Evolutionary conservation across 2,797 vertebrate genomes (phyloP).

Genomic region (Crocidura indochinensis): DNA sequence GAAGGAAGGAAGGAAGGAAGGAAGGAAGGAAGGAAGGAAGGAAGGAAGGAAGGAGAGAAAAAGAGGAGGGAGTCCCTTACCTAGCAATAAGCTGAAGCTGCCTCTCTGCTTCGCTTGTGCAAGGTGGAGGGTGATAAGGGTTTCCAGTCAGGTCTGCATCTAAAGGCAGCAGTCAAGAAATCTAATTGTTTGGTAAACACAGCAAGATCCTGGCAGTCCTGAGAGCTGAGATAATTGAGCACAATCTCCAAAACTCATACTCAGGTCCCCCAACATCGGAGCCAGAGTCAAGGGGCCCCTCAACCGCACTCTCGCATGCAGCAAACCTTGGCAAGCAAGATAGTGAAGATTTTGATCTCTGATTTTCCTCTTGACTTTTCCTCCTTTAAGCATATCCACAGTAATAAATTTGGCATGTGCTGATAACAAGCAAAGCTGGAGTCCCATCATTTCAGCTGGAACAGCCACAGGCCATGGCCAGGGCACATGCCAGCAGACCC

Average conservation of each 20-base stretch:
- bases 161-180: constrained; percentile 32
- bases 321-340: constrained; percentile 57
- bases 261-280: background rate
- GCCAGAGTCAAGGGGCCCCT: background rate
- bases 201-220: background rate
- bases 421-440: constrained; percentile 45
- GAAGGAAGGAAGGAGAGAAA: too few species aligned
- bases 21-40: too few species aligned
- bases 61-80: too few species aligned
- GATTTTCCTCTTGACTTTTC: constrained; percentile 45
- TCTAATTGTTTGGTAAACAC: background rate
- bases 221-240: constrained; percentile 51
- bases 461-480: background rate
- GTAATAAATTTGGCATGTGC: constrained; percentile 62
- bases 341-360: constrained; percentile 53
- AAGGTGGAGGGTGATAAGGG: background rate
- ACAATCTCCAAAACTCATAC: constrained; percentile 39
- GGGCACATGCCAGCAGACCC: background rate
- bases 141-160: constrained; percentile 14
- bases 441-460: constrained; percentile 35
- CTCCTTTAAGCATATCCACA: constrained; percentile 33
- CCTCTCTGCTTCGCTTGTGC: constrained; percentile 14
- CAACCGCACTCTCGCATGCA: constrained; percentile 23
- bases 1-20: too few species aligned
- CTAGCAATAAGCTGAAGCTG: background rate